Evolutionary conservation across 2,113 vertebrate genomes (phyloP), one percentile per base, ranked within the genome.

Genomic region (Ceyx cyanopectus): DNA sequence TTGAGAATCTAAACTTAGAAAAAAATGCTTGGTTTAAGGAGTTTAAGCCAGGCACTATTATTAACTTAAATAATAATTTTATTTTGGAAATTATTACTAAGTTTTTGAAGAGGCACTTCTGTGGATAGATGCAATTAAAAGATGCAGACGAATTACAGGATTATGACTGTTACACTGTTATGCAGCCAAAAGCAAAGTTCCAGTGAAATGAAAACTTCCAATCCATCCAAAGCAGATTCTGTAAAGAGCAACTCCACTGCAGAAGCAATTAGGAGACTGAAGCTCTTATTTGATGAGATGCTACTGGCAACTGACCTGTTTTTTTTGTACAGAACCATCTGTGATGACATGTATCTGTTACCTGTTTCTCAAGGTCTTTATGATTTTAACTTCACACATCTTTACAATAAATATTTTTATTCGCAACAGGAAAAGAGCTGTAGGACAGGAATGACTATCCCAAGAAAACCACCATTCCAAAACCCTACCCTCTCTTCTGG

Each of bases 71-170:
- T 50, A 0, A 3, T 48, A 26, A 10, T 65, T 86, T 88, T 85
- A 68, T 86, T 96, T 91, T 62, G 17, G 46, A 79, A 75, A 87
- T 81, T 92, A 57, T 86, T 78, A 95, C 40, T 81, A 45, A 41
- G 54, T 90, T 81, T 91, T 77, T 40, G 58, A 74, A 53, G 74
- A 96, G 90, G 95, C 90, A 96, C 92, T 96, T 96, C 45, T 82
- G 89, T 95, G 51, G 57, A 62, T 12, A 81, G 29, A 80, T 23
- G 48, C 48, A 23, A 57, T 66, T 81, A 73, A 79, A 78, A 81
- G 46, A 93, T 45, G n/a, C 17, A 79, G 48, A 5, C 21, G 11
- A 81, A 74, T 53, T 54, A 34, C 5, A 67, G 26, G 41, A 60
- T 73, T 62, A 45, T 22, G 58, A 93, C 17, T 50, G 24, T 60